Evolutionary conservation across 1,140 invertebrate species (phyloP).

Genomic region (Drosophila suzukii): DNA sequence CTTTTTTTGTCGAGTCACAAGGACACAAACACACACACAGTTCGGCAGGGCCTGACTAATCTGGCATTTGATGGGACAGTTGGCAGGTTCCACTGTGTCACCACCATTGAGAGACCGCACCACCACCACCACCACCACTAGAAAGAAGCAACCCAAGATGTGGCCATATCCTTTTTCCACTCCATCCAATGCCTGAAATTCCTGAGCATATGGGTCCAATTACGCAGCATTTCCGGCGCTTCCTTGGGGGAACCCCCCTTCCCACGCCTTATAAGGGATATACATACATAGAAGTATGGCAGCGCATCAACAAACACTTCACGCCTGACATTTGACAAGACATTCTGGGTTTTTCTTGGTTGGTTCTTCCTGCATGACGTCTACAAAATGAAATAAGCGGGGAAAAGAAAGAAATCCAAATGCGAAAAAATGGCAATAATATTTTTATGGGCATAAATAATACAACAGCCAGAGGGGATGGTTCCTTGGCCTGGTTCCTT

Average conservation of each 20-base stretch:
- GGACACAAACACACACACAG: neutral
- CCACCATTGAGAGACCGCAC: constrained; percentile 8
- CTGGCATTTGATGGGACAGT: constrained; percentile 41
- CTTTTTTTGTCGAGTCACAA: constrained; percentile 15
- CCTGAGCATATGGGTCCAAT: constrained; percentile 78
- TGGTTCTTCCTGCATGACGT: constrained; percentile 18
- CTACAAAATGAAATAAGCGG: neutral
- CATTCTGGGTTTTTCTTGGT: constrained; percentile 21
- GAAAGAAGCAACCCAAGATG: constrained; percentile 39
- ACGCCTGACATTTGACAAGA: constrained; percentile 82
- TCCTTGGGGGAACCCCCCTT: constrained; percentile 9
- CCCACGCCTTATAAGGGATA: neutral
- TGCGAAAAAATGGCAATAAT: constrained; percentile 83
- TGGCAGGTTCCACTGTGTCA: constrained; percentile 21
- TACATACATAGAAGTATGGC: neutral
- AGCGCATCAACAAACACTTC: constrained; percentile 81
- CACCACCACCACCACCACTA: constrained; percentile 14
- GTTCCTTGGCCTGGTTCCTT: neutral
- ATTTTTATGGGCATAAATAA: constrained; percentile 83
- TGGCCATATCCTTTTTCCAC: constrained; percentile 32
- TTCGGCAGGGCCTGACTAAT: constrained; percentile 17
- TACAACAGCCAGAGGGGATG: constrained; percentile 47
- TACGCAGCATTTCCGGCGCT: constrained; percentile 75
- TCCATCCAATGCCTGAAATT: constrained; percentile 19
- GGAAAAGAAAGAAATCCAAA: constrained; percentile 63